Base-by-base conservation (phyloP, 1,140 invertebrate genomes). In the Teleogryllus occipitalis region DNA sequence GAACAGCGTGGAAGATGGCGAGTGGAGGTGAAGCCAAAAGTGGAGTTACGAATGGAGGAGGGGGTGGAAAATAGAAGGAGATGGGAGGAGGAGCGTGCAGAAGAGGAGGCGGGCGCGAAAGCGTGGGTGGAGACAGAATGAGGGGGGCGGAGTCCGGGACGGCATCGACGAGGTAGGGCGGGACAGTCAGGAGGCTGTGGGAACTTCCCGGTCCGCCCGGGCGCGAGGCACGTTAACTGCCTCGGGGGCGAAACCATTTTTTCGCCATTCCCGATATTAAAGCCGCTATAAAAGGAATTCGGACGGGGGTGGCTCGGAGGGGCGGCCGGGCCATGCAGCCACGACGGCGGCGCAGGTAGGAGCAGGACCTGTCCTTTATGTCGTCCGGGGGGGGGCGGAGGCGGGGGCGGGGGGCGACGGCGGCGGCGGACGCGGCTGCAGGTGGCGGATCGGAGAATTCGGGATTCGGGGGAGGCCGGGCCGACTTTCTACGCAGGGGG, bases 271-370 rank as follows among this genome's bases (percentile, higher is more conserved):
- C 54, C 54, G 54, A 65, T 65, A 65, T 65, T 65, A 65, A 65
- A 65, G 54, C 54, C 54, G 54, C 54, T 65, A 65, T 65, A 65
- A 65, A 65, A 65, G 54, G 54, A 65, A 65, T 65, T 65, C 54
- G 54, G 10, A 65, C 18, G 54, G 54, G 54, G 54, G 18, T 14
- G 54, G 18, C 7, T 39, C 27, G 27, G 54, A 65, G 54, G 10
- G 54, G 54, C 10, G 18, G 18, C 10, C 10, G 54, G 54, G 18
- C 10, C 10, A 65, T 7, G 54, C 10, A 18, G 54, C 10, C 54
- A 65, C 54, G 54, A 7, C 54, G 27, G 27, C 27, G 27, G 10
- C 54, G 54, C 54, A 65, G 54, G 54, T 65, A 65, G 54, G 54
- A 65, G 54, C 18, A 65, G 54, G 54, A 65, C 54, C 54, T 65